phyloP scores from a whole-genome alignment of 2,888 invertebrate genomes.

The Folsomia candida region DNA sequence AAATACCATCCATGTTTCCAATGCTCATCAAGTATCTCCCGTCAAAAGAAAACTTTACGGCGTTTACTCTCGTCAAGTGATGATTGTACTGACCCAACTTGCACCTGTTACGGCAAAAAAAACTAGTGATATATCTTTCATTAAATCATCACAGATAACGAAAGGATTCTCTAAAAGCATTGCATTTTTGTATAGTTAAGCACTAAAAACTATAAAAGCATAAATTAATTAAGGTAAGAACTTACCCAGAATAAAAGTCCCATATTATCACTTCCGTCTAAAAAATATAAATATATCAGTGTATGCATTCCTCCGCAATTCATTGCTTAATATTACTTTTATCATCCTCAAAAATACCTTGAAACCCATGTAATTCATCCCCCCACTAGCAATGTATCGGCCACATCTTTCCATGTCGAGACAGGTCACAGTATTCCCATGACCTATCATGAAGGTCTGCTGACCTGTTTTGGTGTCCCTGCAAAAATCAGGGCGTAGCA shows the following conservation, averaged over 20 bases:
- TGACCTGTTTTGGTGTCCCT: constrained; percentile 64
- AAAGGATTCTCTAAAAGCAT: too few relatives aligned
- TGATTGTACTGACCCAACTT: constrained; percentile 70
- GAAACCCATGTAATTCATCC: constrained; percentile 86
- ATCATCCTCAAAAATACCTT: constrained; percentile 60
- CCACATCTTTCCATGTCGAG: constrained; percentile 72
- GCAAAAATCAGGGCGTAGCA: background rate
- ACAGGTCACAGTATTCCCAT: constrained; percentile 74
- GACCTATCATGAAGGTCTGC: constrained; percentile 74
- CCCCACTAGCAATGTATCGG: constrained; percentile 81
- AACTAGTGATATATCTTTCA: too few relatives aligned
- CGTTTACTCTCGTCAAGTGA: constrained; percentile 85
- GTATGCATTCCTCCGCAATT: too few relatives aligned
- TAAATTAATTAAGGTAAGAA: too few relatives aligned
- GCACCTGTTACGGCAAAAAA: too few relatives aligned
- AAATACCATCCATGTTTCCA: constrained; percentile 80
- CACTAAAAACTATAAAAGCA: too few relatives aligned
- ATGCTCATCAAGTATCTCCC: constrained; percentile 78
- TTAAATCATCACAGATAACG: too few relatives aligned
- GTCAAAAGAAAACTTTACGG: constrained; percentile 76
- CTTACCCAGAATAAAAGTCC: constrained; percentile 73
- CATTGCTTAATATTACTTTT: too few relatives aligned
- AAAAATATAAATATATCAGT: constrained; percentile 13
- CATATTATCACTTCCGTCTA: constrained; percentile 77
- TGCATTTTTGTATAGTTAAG: too few relatives aligned